Evolutionary conservation across 2,888 invertebrate species (phyloP).

Genomic region (Sphaerophoria rueppellii): DNA sequence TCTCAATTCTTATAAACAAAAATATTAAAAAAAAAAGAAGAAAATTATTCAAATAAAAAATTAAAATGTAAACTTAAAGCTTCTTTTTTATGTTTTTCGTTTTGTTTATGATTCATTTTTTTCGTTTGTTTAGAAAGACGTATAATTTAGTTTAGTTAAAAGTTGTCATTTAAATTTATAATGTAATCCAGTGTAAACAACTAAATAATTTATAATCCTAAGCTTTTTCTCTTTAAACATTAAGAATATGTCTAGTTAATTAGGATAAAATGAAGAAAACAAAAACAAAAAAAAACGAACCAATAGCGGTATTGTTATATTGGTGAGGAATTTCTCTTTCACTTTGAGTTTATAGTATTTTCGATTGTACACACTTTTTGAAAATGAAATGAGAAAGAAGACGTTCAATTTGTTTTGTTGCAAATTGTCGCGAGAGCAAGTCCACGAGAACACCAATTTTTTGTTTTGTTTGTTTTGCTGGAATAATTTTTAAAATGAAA

Average conservation of each 20-base stretch:
- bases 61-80: conserved; percentile 43
- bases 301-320: conserved; percentile 15
- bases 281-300: conserved; percentile 10
- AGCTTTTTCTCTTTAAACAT: conserved; percentile 61
- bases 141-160: conserved; percentile 43
- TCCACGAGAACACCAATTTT: conserved; percentile 33
- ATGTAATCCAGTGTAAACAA: conserved; percentile 42
- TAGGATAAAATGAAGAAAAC: conserved; percentile 32
- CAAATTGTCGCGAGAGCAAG: conserved; percentile 20
- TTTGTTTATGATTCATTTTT: conserved; percentile 11
- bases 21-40: conserved; percentile 57
- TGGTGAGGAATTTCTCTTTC: conserved; percentile 21
- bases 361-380: neutral
- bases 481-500: conserved; percentile 33
- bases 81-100: conserved; percentile 19
- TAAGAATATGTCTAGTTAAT: conserved; percentile 68
- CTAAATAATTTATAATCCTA: conserved; percentile 58
- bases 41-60: conserved; percentile 64
- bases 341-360: conserved; percentile 24
- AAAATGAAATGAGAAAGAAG: conserved; percentile 5
- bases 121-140: conserved; percentile 20
- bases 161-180: conserved; percentile 25
- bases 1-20: conserved; percentile 63
- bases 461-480: conserved; percentile 33
- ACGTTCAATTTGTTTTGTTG: conserved; percentile 46